phyloP scores from a whole-genome alignment of 2,113 vertebrate genomes.

The Paratilapia polleni region DNA sequence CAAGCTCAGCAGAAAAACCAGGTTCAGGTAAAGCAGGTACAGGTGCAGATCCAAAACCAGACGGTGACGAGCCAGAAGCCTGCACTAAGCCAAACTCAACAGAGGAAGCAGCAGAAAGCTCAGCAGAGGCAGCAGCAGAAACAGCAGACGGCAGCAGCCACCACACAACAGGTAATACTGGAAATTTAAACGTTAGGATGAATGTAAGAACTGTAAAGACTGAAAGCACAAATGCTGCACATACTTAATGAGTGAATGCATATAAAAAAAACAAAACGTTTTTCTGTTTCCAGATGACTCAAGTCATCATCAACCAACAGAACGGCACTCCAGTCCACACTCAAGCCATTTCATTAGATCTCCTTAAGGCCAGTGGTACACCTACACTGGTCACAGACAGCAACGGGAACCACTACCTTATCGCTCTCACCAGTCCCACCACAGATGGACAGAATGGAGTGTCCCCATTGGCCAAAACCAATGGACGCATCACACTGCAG shows the following conservation, averaged over 20 bases:
- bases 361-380: slow-evolving; percentile 84
- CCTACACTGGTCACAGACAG: slow-evolving; percentile 88
- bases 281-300: slow-evolving; percentile 69
- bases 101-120: slow-evolving; percentile 66
- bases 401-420: slow-evolving; percentile 92
- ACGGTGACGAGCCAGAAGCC: slow-evolving; percentile 36
- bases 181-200: too few relatives aligned
- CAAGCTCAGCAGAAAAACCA: slow-evolving; percentile 62
- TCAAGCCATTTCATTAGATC: slow-evolving; percentile 80
- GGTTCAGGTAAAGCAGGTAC: slow-evolving; percentile 63
- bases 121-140: slow-evolving; percentile 67
- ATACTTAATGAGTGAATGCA: not conserved
- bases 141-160: slow-evolving; percentile 48
- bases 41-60: slow-evolving; percentile 67
- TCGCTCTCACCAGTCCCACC: slow-evolving; percentile 87
- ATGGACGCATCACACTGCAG: slow-evolving; percentile 84
- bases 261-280: not conserved
- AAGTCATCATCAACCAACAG: slow-evolving; percentile 78
- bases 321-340: slow-evolving; percentile 70
- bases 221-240: not conserved
- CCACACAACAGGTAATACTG: slow-evolving; percentile 73
- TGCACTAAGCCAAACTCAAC: slow-evolving; percentile 43
- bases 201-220: not conserved
- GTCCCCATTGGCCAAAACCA: slow-evolving; percentile 70
- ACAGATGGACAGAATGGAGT: slow-evolving; percentile 76